Percentiles rank a stretch among this genome's conserved stretches.
Conservation (phyloP, 2,797 vertebrate species). For the Lepilemur septentrionalis region DNA sequence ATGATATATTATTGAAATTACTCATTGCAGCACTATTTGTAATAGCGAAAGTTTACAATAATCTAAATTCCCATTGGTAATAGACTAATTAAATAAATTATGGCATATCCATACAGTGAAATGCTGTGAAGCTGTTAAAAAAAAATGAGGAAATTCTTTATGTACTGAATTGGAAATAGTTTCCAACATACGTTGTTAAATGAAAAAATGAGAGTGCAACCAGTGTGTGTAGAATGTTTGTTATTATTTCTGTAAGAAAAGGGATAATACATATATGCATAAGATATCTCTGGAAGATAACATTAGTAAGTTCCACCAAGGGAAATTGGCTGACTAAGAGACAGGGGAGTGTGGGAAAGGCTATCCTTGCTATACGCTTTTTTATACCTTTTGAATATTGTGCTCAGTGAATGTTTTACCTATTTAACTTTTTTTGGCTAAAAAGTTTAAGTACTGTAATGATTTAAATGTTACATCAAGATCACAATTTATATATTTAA, state of each 20-base stretch:
- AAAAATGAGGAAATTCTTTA: neutral
- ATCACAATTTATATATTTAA: neutral
- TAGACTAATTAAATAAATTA: conserved; percentile 53
- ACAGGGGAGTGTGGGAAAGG: neutral
- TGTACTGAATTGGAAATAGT: neutral
- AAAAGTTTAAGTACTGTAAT: neutral
- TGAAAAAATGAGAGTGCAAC: neutral
- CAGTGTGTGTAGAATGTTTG: neutral
- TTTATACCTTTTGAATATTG: neutral
- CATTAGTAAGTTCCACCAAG: neutral
- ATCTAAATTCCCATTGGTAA: conserved; percentile 44
- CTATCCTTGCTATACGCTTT: neutral
- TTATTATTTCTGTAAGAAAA: conserved; percentile 37
- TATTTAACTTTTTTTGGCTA: neutral
- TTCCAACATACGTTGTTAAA: neutral
- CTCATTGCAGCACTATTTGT: conserved; percentile 50
- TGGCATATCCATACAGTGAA: neutral
- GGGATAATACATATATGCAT: neutral
- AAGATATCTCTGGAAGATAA: neutral
- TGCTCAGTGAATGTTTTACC: neutral
- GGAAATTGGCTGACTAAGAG: neutral
- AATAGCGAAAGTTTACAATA: conserved; percentile 34
- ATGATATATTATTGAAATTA: conserved; percentile 53
- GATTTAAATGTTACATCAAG: neutral
- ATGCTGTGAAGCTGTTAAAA: neutral